These are phyloP conservation scores for Eudemis profundana DNA, from an alignment of 2,888 invertebrate genomes.

Conservation along the genomic window DNA sequence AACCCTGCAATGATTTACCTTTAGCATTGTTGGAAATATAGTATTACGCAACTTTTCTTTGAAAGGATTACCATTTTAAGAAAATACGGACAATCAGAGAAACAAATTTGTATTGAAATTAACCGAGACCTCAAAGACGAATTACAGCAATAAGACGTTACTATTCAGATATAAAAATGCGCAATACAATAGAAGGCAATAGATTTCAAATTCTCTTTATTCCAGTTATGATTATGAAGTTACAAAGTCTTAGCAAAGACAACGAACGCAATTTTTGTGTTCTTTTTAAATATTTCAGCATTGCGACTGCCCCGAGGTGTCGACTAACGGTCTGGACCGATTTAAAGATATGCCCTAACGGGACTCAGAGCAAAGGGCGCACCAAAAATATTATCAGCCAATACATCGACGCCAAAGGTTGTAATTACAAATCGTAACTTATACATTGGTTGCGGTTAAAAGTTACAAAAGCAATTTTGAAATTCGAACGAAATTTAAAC, in stretches of 20 bases:
- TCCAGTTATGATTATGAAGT: background rate
- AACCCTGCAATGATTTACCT: background rate
- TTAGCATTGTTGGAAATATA: background rate
- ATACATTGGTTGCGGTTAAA: constrained; percentile 17
- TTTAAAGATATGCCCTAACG: constrained; percentile 65
- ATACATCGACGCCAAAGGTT: constrained; percentile 29
- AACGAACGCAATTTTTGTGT: no score
- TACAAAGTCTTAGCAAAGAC: no score
- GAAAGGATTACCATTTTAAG: background rate
- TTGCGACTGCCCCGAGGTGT: constrained; percentile 50
- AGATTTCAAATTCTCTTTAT: background rate
- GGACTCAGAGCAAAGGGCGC: constrained; percentile 55
- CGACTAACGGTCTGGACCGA: constrained; percentile 63
- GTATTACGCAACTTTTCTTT: background rate
- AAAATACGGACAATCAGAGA: background rate
- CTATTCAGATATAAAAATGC: no score
- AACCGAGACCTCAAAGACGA: no score
- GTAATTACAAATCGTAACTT: constrained; percentile 36
- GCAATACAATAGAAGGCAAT: no score
- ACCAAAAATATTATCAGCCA: constrained; percentile 45
- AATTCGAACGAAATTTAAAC: background rate
- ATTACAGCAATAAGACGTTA: no score
- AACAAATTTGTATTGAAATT: background rate
- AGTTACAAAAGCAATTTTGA: constrained; percentile 13
- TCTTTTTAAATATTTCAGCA: constrained; percentile 5